These are phyloP conservation scores for Rhegmatorhina hoffmannsi DNA, from an alignment of 2,113 vertebrate genomes.

Conservation along the genomic window DNA sequence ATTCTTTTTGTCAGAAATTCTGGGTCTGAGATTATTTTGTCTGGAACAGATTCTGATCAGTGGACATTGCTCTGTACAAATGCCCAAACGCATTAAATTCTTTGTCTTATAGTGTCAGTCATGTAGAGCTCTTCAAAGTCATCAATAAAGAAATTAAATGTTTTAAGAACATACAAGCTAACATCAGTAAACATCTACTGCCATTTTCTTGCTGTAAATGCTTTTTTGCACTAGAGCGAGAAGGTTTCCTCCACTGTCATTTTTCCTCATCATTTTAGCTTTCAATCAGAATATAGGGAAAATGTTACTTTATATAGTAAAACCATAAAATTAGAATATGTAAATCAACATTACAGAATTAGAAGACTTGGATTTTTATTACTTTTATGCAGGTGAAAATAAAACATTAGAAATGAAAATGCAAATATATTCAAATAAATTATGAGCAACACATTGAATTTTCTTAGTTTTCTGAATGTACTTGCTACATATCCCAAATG, in stretches of 20 bases:
- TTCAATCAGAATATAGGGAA: not conserved
- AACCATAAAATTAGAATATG: not conserved
- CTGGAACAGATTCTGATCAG: not conserved
- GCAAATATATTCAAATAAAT: not conserved
- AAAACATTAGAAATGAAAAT: not conserved
- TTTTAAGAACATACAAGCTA: not conserved
- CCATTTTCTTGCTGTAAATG: not conserved
- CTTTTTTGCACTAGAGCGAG: not conserved
- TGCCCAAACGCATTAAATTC: not conserved
- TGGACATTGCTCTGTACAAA: not conserved
- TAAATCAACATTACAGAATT: not conserved
- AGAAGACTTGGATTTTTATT: not conserved
- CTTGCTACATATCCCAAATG: not conserved
- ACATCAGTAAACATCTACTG: not conserved
- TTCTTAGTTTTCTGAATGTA: not conserved
- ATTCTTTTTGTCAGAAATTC: not conserved
- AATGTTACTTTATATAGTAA: not conserved
- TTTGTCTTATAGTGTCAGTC: not conserved
- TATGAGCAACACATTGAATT: not conserved
- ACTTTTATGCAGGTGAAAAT: not conserved
- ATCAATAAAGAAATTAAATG: not conserved
- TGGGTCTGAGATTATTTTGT: not conserved
- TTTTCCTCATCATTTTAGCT: not conserved
- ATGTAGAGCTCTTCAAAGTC: not conserved
- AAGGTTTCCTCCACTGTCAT: not conserved